Conservation (phyloP, 2,113 vertebrate species). For the Ammodramus savannarum region DNA sequence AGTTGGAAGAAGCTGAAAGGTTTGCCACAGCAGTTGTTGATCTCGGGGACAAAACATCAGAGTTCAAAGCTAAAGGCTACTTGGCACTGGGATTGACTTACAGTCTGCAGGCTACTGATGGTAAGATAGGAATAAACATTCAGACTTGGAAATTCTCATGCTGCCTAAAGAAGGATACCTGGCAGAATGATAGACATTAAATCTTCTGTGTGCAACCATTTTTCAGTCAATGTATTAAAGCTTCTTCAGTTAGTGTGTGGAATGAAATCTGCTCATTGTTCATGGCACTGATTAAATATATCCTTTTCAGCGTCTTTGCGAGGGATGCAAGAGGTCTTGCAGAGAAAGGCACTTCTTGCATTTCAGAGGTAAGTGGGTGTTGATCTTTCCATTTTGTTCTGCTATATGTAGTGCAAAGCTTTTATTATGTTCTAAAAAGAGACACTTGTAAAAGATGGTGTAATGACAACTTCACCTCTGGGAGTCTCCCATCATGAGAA, state of each 20-base stretch:
- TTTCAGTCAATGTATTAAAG: background rate
- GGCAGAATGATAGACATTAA: background rate
- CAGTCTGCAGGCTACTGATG: constrained; percentile 96
- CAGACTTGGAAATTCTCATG: background rate
- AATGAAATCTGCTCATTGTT: background rate
- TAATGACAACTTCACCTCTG: constrained; percentile 46
- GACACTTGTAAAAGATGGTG: constrained; percentile 54
- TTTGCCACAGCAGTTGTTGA: constrained; percentile 93
- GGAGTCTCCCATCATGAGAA: constrained; percentile 5
- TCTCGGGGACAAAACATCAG: constrained; percentile 90
- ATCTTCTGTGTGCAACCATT: background rate
- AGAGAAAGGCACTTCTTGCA: constrained; percentile 94
- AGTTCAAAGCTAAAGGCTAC: constrained; percentile 96
- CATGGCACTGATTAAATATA: constrained; percentile 53
- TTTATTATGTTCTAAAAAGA: constrained; percentile 27
- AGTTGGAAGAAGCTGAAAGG: constrained; percentile 95
- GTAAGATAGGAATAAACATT: constrained; percentile 70
- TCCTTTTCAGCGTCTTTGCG: constrained; percentile 86
- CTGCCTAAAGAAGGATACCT: background rate
- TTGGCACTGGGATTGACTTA: constrained; percentile 92
- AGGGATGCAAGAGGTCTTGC: constrained; percentile 92
- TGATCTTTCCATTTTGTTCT: constrained; percentile 64
- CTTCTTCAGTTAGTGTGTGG: background rate
- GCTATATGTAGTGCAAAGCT: constrained; percentile 44
- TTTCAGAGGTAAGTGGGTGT: constrained; percentile 91